phyloP scores from a whole-genome alignment of 2,888 invertebrate species.

The Parnassius apollo region DNA sequence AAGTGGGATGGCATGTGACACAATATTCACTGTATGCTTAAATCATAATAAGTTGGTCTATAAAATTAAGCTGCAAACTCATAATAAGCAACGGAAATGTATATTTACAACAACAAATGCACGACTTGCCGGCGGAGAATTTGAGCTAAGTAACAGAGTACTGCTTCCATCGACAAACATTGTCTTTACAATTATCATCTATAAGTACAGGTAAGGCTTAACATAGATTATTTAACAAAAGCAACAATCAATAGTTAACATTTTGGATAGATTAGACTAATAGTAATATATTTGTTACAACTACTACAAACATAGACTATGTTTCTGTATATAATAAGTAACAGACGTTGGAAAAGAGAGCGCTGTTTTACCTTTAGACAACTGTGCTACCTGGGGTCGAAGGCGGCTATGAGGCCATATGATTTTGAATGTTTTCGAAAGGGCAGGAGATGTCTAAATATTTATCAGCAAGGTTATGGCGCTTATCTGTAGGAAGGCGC shows the following conservation, averaged over 20 bases:
- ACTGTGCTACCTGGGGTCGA: background rate
- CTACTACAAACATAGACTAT: constrained; percentile 19
- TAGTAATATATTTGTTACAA: constrained; percentile 7
- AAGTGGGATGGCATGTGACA: background rate
- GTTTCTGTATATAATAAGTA: constrained; percentile 11
- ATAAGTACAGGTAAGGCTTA: constrained; percentile 9
- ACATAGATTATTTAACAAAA: constrained; percentile 23
- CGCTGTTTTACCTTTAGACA: background rate
- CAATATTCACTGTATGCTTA: background rate
- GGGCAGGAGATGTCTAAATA: background rate
- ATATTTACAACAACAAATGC: constrained; percentile 23
- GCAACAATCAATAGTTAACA: constrained; percentile 25
- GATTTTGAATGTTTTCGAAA: background rate
- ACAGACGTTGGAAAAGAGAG: background rate
- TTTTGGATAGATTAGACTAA: constrained; percentile 15
- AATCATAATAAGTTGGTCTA: background rate
- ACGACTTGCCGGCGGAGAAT: background rate
- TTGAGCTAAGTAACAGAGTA: constrained; percentile 1
- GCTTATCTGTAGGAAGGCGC: constrained; percentile 58
- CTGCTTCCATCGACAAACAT: constrained; percentile 13
- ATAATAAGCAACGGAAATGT: constrained; percentile 11
- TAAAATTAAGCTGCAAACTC: background rate
- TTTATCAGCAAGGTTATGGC: constrained; percentile 6
- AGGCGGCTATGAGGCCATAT: too few species aligned
- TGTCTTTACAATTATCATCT: constrained; percentile 1